A percentile compares a stretch with the other conserved stretches of the same genome.
phyloP scores from a whole-genome alignment of 2,888 invertebrate species.

The Rotaria magnacalcarata region DNA sequence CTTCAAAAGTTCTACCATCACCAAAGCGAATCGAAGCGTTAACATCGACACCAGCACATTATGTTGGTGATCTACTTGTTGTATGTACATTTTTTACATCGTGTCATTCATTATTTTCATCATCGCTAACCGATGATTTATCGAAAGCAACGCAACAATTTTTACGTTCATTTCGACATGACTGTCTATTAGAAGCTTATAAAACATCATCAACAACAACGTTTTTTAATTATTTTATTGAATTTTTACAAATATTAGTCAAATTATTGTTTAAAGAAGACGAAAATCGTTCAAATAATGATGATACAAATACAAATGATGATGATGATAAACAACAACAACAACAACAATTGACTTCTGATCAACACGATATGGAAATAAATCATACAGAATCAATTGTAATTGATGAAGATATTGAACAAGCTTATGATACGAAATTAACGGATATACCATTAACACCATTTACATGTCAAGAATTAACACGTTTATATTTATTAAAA shows the following conservation, averaged over 20 bases:
- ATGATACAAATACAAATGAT: background rate
- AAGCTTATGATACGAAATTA: background rate
- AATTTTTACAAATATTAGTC: constrained; percentile 11
- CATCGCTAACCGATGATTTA: background rate
- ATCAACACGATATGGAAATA: background rate
- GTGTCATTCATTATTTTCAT: constrained; percentile 8
- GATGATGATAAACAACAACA: background rate
- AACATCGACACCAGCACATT: background rate
- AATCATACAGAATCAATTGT: background rate
- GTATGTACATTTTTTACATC: constrained; percentile 34
- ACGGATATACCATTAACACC: constrained; percentile 10
- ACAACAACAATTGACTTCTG: background rate
- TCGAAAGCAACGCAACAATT: constrained; percentile 23
- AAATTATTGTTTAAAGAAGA: constrained; percentile 35
- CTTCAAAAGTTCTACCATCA: constrained; percentile 11
- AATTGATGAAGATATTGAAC: constrained; percentile 23
- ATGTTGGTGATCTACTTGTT: background rate
- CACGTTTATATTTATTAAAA: constrained; percentile 35
- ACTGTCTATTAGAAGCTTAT: background rate
- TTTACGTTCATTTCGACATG: constrained; percentile 12
- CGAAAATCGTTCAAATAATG: background rate
- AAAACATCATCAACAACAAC: background rate
- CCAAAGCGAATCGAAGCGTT: background rate
- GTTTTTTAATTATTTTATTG: constrained; percentile 32
- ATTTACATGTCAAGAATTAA: constrained; percentile 37